phyloP scores from a whole-genome alignment of 1,140 invertebrate species.

The fruit fly (Drosophila melanogaster) region Release_6_plus_ISO1_MT NT_033777.3:26482501-26483000 shows the following conservation, averaged over 20 bases:
- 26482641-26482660: slow-evolving; percentile 79
- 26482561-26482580: slow-evolving; percentile 41
- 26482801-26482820: neutral
- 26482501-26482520: slow-evolving; percentile 79
- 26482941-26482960: slow-evolving; percentile 21
- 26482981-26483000: slow-evolving; percentile 54
- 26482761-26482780: slow-evolving; percentile 6
- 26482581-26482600: neutral
- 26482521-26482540: slow-evolving; percentile 61
- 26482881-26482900: too few species aligned
- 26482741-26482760: slow-evolving; percentile 27
- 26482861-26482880: too few species aligned
- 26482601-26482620: neutral
- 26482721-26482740: slow-evolving; percentile 67
- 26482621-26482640: slow-evolving; percentile 36
- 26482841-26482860: too few species aligned
- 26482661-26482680: slow-evolving; percentile 71
- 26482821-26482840: too few species aligned
- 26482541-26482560: slow-evolving; percentile 72
- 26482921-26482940: neutral
- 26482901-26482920: too few species aligned
- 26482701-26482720: slow-evolving; percentile 79
- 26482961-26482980: slow-evolving; percentile 26
- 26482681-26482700: slow-evolving; percentile 67
- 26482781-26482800: neutral